Conservation (phyloP, 2,888 invertebrate genomes). For the Lycia hirtaria region DNA sequence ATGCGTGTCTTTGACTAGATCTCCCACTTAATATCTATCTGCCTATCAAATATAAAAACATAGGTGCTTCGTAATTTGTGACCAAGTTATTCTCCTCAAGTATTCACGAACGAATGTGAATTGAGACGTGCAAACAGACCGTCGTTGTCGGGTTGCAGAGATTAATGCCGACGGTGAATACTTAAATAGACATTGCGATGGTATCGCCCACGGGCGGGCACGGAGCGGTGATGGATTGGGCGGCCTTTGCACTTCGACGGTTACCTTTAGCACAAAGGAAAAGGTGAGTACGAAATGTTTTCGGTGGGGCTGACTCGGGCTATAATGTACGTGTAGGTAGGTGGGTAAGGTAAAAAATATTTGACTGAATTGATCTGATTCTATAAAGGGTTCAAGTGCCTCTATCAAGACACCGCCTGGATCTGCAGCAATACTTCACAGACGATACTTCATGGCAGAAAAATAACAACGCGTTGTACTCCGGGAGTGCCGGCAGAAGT, state of each 20-base stretch:
- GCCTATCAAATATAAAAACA: too few relatives aligned
- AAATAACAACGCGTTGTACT: too few relatives aligned
- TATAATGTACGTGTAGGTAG: neutral
- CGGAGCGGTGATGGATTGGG: constrained; percentile 19
- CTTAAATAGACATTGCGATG: constrained; percentile 36
- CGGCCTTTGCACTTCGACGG: neutral
- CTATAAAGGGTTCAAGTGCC: neutral
- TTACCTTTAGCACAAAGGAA: neutral
- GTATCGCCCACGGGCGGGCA: constrained; percentile 22
- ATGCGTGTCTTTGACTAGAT: too few relatives aligned
- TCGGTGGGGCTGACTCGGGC: too few relatives aligned
- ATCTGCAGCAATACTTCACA: too few relatives aligned
- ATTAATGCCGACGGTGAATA: constrained; percentile 36
- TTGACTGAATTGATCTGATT: neutral
- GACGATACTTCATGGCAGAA: too few relatives aligned
- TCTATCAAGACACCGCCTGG: too few relatives aligned
- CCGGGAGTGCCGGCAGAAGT: too few relatives aligned
- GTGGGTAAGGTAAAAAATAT: neutral
- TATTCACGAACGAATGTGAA: constrained; percentile 2
- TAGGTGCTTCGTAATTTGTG: too few relatives aligned
- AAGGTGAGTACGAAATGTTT: neutral
- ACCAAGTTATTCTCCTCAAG: too few relatives aligned
- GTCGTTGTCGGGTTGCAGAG: constrained; percentile 24
- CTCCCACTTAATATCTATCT: too few relatives aligned
- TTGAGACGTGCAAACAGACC: constrained; percentile 30